phyloP scores from a whole-genome alignment of 2,888 invertebrate genomes.

The Harmothoe impar region DNA sequence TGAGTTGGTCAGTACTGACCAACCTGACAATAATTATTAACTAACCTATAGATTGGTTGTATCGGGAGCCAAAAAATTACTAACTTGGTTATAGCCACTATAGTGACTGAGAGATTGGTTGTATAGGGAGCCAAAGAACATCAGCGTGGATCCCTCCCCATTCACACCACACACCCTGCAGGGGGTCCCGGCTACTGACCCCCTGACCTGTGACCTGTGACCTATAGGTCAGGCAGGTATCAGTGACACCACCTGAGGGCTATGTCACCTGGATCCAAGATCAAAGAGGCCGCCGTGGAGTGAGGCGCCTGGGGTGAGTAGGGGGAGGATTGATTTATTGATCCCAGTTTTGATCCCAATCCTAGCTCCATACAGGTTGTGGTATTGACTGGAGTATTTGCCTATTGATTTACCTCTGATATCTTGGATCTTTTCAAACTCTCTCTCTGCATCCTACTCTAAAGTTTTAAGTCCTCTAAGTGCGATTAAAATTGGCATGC shows the following conservation, averaged over 20 bases:
- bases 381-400: neutral
- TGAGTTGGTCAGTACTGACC: no score
- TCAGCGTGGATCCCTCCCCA: no score
- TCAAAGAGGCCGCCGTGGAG: neutral
- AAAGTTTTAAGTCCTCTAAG: neutral
- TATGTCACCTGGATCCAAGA: constrained; percentile 12
- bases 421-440: constrained; percentile 22
- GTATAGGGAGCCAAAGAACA: no score
- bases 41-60: no score
- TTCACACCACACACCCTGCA: neutral
- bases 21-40: no score
- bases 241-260: constrained; percentile 8
- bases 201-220: neutral
- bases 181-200: neutral
- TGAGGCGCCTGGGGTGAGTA: neutral
- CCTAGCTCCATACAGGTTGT: neutral
- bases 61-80: no score
- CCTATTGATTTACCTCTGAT: constrained; percentile 5
- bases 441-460: neutral
- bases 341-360: neutral
- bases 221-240: neutral
- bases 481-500: neutral
- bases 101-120: no score
- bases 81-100: no score
- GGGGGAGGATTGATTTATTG: constrained; percentile 29